Conservation (phyloP, 1,140 invertebrate genomes). For the Solenopsis fugax region DNA sequence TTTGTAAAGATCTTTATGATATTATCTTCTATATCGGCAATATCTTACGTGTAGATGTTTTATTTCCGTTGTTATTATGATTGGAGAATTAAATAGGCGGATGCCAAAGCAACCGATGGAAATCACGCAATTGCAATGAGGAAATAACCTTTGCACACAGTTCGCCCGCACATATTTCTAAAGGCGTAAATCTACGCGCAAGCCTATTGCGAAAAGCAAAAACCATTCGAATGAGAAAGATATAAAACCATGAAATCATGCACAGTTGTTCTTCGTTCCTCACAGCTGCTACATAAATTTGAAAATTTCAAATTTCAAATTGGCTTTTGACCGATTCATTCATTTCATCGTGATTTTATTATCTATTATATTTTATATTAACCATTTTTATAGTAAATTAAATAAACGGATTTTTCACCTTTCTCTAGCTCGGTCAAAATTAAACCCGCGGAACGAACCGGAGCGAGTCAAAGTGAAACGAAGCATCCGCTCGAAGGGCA, state of each 20-base stretch:
- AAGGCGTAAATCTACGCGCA: slow-evolving; percentile 66
- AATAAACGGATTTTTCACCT: background rate
- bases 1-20: slow-evolving; percentile 13
- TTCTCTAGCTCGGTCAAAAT: background rate
- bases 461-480: background rate
- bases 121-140: slow-evolving; percentile 63
- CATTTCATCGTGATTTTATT: background rate
- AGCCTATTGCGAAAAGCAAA: slow-evolving; percentile 48
- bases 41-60: slow-evolving; percentile 12
- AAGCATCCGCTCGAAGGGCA: slow-evolving; percentile 2
- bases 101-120: slow-evolving; percentile 28
- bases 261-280: slow-evolving; percentile 27
- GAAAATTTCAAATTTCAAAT: slow-evolving; percentile 44
- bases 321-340: background rate
- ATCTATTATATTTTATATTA: background rate
- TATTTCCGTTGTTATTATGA: slow-evolving; percentile 1
- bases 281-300: slow-evolving; percentile 43
- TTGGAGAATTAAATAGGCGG: slow-evolving; percentile 17
- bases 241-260: slow-evolving; percentile 33
- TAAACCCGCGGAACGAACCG: background rate
- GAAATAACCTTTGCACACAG: slow-evolving; percentile 57
- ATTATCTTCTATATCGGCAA: background rate
- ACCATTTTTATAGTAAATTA: background rate
- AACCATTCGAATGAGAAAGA: slow-evolving; percentile 33
- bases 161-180: slow-evolving; percentile 33